Conservation (phyloP, 37 sponge, comb jelly and placozoan genomes). For the Beroe forskalii region DNA sequence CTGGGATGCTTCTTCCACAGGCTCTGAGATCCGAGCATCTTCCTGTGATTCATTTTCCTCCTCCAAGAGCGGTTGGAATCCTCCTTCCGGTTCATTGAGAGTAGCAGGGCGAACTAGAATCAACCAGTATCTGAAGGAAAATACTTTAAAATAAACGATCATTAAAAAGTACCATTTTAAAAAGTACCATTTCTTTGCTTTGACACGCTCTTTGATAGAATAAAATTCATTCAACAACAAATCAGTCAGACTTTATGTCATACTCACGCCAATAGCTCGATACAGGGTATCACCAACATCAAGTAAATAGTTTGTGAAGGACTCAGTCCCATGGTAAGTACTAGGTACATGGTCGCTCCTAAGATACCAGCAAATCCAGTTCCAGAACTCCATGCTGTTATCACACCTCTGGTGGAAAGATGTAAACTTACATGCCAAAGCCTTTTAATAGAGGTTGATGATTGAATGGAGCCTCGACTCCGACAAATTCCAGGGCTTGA, state of each 20-base stretch:
- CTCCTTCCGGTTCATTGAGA: constrained; percentile 3
- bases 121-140: constrained; percentile 24
- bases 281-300: constrained; percentile 16
- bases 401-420: constrained; percentile 37
- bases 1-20: background rate
- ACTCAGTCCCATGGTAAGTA: constrained; percentile 47
- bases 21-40: background rate
- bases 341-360: constrained; percentile 71
- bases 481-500: no score
- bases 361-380: constrained; percentile 76
- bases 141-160: no score
- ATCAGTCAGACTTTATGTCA: no score
- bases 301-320: constrained; percentile 47
- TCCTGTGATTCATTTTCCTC: background rate
- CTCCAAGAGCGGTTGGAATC: constrained; percentile 12
- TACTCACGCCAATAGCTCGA: constrained; percentile 37
- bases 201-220: no score
- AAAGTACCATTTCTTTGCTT: no score
- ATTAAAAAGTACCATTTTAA: no score
- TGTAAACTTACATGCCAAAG: no score
- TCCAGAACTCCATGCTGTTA: constrained; percentile 76
- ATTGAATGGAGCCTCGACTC: no score
- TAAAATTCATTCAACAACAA: no score
- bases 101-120: constrained; percentile 48
- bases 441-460: no score